These are phyloP conservation scores for Proctacanthus coquilletti DNA, from an alignment of 1,140 invertebrate species.

Conservation along the genomic window DNA sequence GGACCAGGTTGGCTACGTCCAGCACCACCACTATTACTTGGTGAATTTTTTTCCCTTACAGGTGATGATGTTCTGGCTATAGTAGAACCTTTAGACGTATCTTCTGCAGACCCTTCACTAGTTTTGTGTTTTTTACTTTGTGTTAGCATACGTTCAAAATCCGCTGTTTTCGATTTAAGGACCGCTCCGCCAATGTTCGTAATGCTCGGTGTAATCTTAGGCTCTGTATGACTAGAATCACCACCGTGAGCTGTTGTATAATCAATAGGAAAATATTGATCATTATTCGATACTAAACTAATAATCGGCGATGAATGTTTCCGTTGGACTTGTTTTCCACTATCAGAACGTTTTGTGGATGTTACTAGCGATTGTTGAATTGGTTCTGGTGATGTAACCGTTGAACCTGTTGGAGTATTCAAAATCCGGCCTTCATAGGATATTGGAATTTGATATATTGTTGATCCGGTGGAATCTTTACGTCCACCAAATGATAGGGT, in stretches of 20 bases:
- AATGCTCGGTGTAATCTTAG: constrained; percentile 39
- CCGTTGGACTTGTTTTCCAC: too few relatives aligned
- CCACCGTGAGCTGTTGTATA: too few relatives aligned
- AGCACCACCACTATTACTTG: too few relatives aligned
- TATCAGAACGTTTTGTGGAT: too few relatives aligned
- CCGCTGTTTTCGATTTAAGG: constrained; percentile 46
- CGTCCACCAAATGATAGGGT: neutral
- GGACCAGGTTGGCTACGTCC: too few relatives aligned
- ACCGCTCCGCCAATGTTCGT: constrained; percentile 49
- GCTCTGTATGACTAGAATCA: too few relatives aligned
- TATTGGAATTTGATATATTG: neutral
- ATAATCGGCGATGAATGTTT: too few relatives aligned
- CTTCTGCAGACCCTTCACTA: constrained; percentile 1
- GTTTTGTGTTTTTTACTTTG: constrained; percentile 1
- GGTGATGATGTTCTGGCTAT: constrained; percentile 6
- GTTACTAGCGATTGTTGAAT: neutral
- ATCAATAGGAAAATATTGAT: too few relatives aligned
- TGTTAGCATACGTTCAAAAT: constrained; percentile 43
- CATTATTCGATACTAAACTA: too few relatives aligned
- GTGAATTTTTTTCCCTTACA: neutral
- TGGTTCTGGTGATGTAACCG: neutral
- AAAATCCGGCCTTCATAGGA: neutral
- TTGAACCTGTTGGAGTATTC: neutral
- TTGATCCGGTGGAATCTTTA: neutral
- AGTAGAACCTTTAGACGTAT: neutral